Conservation (phyloP, 2,888 invertebrate species). For the Thecophora atra region DNA sequence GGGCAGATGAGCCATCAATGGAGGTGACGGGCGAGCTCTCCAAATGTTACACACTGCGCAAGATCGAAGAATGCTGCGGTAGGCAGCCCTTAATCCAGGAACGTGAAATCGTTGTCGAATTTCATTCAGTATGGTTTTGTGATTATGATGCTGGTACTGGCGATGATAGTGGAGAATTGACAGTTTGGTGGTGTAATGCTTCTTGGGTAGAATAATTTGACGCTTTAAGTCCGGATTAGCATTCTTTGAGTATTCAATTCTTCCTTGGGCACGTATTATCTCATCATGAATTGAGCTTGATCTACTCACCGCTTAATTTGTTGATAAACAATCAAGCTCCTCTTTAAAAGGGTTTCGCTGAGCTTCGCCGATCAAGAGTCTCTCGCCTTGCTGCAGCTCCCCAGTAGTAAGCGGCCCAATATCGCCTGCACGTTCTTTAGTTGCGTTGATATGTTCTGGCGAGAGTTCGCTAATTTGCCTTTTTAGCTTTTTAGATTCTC, state of each 20-base stretch:
- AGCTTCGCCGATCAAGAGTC: conserved; percentile 25
- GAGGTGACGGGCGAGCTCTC: conserved; percentile 30
- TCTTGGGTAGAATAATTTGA: conserved; percentile 27
- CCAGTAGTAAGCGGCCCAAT: neutral
- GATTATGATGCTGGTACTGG: conserved; percentile 31
- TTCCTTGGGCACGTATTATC: conserved; percentile 3
- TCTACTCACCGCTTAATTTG: conserved; percentile 11
- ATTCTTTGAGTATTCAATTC: neutral
- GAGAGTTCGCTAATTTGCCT: neutral
- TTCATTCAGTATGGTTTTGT: conserved; percentile 39
- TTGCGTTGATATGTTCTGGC: neutral
- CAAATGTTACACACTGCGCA: conserved; percentile 8
- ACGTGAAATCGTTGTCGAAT: conserved; percentile 36
- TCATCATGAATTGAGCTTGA: conserved; percentile 27
- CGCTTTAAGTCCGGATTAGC: neutral
- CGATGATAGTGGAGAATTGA: conserved; percentile 32
- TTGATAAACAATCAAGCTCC: conserved; percentile 24
- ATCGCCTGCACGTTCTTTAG: conserved; percentile 3
- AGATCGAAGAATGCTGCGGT: neutral
- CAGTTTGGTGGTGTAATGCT: conserved; percentile 36
- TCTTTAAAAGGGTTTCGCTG: conserved; percentile 24
- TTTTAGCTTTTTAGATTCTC: neutral
- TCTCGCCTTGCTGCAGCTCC: conserved; percentile 35
- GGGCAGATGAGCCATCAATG: conserved; percentile 44
- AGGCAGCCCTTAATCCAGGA: neutral